Evolutionary conservation across 2,113 vertebrate genomes (phyloP).

Genomic region (Tiliqua scincoides): DNA sequence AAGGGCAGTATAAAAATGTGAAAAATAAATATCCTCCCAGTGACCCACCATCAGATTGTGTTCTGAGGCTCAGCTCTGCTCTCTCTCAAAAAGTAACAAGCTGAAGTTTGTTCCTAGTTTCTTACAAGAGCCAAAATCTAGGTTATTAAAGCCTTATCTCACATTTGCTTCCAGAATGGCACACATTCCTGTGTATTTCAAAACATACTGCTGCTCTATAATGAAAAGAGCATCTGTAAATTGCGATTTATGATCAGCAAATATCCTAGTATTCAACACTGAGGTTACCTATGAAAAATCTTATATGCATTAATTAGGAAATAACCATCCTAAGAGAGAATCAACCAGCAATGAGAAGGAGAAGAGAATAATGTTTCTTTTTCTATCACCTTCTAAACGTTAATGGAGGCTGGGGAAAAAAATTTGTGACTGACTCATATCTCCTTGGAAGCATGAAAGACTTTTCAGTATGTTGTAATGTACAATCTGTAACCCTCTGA

Average conservation of each 20-base stretch:
- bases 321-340: neutral
- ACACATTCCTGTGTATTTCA: neutral
- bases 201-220: neutral
- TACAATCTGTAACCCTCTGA: neutral
- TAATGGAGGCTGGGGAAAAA: neutral
- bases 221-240: neutral
- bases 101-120: no score
- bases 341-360: neutral
- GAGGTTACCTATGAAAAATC: neutral
- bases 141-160: neutral
- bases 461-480: neutral
- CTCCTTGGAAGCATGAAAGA: conserved; percentile 1
- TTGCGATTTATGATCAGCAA: neutral
- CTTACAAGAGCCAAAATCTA: no score
- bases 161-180: neutral
- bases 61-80: no score
- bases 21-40: no score
- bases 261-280: neutral
- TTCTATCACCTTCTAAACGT: neutral
- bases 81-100: no score
- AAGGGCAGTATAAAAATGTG: no score
- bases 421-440: conserved; percentile 5
- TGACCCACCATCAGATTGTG: no score
- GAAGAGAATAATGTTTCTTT: neutral
- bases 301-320: neutral